These are phyloP conservation scores for Cynaeus angustus DNA, from an alignment of 2,888 invertebrate genomes.

Conservation along the genomic window DNA sequence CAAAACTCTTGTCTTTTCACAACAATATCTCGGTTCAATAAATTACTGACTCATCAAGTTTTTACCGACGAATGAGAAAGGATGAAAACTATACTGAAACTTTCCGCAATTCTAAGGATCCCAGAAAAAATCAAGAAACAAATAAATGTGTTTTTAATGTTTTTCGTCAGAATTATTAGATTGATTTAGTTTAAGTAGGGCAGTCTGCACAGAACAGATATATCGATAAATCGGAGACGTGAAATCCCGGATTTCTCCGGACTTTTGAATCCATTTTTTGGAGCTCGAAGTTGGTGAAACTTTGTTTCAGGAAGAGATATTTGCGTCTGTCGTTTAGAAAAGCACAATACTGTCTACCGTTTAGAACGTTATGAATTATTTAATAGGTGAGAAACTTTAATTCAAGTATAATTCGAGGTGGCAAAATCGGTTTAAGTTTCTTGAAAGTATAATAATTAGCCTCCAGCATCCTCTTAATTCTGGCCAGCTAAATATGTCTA, in stretches of 20 bases:
- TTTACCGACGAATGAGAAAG: not conserved
- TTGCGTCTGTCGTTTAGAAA: constrained; percentile 1
- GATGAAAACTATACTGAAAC: constrained; percentile 5
- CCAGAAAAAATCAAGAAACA: constrained; percentile 9
- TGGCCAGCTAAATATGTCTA: too few relatives aligned
- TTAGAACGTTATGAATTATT: not conserved
- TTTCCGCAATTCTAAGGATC: constrained; percentile 3
- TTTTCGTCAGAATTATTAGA: not conserved
- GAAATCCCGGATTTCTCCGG: not conserved
- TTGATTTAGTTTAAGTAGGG: too few relatives aligned
- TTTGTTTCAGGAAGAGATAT: not conserved
- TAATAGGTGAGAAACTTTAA: too few relatives aligned
- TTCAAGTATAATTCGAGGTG: too few relatives aligned
- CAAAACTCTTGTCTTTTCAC: not conserved
- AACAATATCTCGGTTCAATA: constrained; percentile 6
- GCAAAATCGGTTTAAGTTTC: too few relatives aligned
- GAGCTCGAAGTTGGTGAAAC: not conserved
- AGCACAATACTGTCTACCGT: not conserved
- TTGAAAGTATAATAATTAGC: too few relatives aligned
- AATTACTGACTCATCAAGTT: constrained; percentile 20
- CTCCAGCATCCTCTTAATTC: too few relatives aligned
- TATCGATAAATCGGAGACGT: too few relatives aligned
- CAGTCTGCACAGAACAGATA: too few relatives aligned
- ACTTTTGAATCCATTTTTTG: not conserved
- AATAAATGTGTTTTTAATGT: constrained; percentile 32